Conservation (phyloP, 2,113 vertebrate species). For the Dunckerocampus dactyliophorus region DNA sequence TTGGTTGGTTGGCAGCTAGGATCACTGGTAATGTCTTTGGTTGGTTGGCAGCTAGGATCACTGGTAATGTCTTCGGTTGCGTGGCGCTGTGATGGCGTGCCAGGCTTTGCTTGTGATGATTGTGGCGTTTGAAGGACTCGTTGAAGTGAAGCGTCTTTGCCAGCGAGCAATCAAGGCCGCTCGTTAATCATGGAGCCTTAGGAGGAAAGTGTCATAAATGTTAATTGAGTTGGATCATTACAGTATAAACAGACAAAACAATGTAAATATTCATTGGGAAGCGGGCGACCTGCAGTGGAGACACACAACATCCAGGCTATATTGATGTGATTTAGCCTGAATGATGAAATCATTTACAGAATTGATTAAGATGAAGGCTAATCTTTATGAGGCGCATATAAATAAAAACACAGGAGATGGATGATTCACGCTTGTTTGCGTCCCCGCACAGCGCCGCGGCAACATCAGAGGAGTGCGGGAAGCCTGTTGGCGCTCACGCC, state of each 20-base stretch:
- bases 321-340: slow-evolving; percentile 46
- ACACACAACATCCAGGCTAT: slow-evolving; percentile 27
- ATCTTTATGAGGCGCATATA: slow-evolving; percentile 39
- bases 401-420: slow-evolving; percentile 27
- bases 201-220: slow-evolving; percentile 68
- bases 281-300: too few relatives aligned
- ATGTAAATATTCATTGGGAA: too few relatives aligned
- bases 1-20: too few relatives aligned
- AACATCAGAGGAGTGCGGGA: slow-evolving; percentile 15
- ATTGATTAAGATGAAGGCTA: slow-evolving; percentile 59
- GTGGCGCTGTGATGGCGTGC: too few relatives aligned
- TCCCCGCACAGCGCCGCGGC: slow-evolving; percentile 8
- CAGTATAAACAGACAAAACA: too few relatives aligned
- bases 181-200: slow-evolving; percentile 65
- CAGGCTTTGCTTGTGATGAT: too few relatives aligned
- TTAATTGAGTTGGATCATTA: too few relatives aligned
- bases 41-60: too few relatives aligned
- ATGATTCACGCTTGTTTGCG: slow-evolving; percentile 16
- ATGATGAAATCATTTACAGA: slow-evolving; percentile 64
- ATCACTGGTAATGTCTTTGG: too few relatives aligned
- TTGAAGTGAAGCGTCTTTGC: neutral
- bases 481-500: neutral
- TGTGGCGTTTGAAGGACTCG: too few relatives aligned
- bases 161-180: slow-evolving; percentile 50
- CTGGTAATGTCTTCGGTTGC: too few relatives aligned